These are phyloP conservation scores for Girardia tigrina DNA, from an alignment of 2,888 invertebrate species.

Conservation along the genomic window DNA sequence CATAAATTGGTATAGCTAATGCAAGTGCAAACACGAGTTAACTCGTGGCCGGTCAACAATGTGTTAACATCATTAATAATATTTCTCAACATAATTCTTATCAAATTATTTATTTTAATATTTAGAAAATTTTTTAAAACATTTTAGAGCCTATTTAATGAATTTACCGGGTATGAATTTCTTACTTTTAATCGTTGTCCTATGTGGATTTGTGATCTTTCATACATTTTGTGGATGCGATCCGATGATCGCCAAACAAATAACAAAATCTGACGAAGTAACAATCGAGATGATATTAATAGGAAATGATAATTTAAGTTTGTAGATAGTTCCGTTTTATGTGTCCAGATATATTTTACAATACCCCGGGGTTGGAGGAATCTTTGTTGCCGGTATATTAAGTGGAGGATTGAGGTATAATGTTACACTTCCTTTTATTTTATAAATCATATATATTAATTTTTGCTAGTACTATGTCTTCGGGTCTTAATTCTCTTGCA, in stretches of 20 bases:
- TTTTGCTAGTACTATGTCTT: slow-evolving; percentile 84
- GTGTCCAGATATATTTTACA: slow-evolving; percentile 69
- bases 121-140: too few relatives aligned
- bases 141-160: background rate
- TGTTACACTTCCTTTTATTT: too few relatives aligned
- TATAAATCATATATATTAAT: too few relatives aligned
- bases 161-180: background rate
- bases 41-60: too few relatives aligned
- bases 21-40: too few relatives aligned
- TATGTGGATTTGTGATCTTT: slow-evolving; percentile 42
- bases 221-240: slow-evolving; percentile 42
- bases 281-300: too few relatives aligned
- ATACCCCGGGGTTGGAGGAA: slow-evolving; percentile 67
- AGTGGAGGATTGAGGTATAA: slow-evolving; percentile 79
- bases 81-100: too few relatives aligned
- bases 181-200: slow-evolving; percentile 27
- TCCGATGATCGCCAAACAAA: slow-evolving; percentile 40
- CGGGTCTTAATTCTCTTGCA: slow-evolving; percentile 79
- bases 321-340: slow-evolving; percentile 73
- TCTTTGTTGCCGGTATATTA: slow-evolving; percentile 86
- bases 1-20: too few relatives aligned
- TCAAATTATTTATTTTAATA: too few relatives aligned
- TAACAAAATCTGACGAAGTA: slow-evolving; percentile 38
- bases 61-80: too few relatives aligned
- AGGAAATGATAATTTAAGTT: slow-evolving; percentile 51